Conservation (phyloP, 2,113 vertebrate species). For the Sander vitreus region DNA sequence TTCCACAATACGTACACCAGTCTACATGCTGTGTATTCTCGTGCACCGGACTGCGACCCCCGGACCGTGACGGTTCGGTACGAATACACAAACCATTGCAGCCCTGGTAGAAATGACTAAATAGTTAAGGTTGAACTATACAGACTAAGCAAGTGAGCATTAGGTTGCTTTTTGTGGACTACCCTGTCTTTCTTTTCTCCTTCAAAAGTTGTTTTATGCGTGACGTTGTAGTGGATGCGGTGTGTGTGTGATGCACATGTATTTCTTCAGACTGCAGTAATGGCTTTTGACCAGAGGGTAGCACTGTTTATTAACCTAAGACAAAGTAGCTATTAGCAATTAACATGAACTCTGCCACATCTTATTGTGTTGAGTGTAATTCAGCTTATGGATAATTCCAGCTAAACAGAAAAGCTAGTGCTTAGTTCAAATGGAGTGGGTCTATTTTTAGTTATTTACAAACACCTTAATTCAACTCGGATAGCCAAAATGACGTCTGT, state of each 20-base stretch:
- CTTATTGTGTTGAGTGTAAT: conserved; percentile 22
- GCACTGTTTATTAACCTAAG: conserved; percentile 57
- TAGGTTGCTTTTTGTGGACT: background rate
- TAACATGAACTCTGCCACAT: background rate
- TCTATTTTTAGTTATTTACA: conserved; percentile 14
- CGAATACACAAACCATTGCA: no score
- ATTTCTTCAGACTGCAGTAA: conserved; percentile 54
- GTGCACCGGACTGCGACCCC: no score
- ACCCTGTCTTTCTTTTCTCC: background rate
- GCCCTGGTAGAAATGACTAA: no score
- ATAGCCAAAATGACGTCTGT: background rate
- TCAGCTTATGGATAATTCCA: conserved; percentile 26
- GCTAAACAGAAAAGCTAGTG: background rate
- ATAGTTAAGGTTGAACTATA: background rate
- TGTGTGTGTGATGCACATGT: background rate
- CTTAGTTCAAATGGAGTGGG: background rate
- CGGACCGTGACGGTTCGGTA: no score
- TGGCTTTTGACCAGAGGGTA: conserved; percentile 59
- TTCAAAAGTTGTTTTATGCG: background rate
- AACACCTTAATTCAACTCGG: background rate
- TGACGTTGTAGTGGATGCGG: background rate
- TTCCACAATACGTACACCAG: no score
- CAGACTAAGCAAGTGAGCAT: background rate
- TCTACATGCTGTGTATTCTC: no score
- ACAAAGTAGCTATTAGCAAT: background rate